Conservation (phyloP, 2,113 vertebrate genomes). For the Nannobrachium achirus region DNA sequence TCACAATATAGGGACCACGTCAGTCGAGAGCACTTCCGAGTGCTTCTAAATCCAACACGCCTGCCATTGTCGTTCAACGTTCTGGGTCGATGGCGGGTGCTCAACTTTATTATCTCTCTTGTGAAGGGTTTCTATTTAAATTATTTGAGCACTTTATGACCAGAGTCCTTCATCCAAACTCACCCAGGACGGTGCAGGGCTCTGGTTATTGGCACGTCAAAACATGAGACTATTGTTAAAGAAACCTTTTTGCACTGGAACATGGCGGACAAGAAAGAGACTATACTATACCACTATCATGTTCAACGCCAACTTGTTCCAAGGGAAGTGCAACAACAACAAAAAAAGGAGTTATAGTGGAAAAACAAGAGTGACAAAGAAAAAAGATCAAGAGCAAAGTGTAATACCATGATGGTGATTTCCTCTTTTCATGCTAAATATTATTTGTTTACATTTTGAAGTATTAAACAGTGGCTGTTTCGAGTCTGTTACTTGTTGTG, state of each 20-base stretch:
- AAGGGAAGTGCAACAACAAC: constrained; percentile 35
- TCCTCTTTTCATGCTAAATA: constrained; percentile 74
- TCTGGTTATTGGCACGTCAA: constrained; percentile 11
- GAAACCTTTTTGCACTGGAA: constrained; percentile 47
- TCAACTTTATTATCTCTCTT: constrained; percentile 25
- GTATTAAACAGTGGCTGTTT: constrained; percentile 78
- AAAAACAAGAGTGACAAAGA: constrained; percentile 4
- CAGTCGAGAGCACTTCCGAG: neutral
- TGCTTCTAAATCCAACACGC: no score
- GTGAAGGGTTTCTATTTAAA: constrained; percentile 31
- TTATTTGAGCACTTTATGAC: constrained; percentile 69
- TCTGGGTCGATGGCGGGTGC: constrained; percentile 25
- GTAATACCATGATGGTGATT: constrained; percentile 76
- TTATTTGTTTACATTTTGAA: constrained; percentile 84
- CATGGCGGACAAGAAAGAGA: constrained; percentile 5
- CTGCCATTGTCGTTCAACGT: no score
- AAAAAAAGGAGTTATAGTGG: neutral
- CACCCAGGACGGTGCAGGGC: neutral
- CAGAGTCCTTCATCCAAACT: constrained; percentile 35
- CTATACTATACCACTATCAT: constrained; percentile 26
- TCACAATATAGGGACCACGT: constrained; percentile 46
- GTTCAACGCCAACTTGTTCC: constrained; percentile 7
- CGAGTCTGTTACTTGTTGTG: constrained; percentile 77
- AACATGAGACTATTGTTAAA: constrained; percentile 7
- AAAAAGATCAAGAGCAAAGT: constrained; percentile 20